Evolutionary conservation across 2,888 invertebrate genomes (phyloP), one percentile per base, ranked within the genome.

Genomic region (Hirtodrosophila alboralis): DNA sequence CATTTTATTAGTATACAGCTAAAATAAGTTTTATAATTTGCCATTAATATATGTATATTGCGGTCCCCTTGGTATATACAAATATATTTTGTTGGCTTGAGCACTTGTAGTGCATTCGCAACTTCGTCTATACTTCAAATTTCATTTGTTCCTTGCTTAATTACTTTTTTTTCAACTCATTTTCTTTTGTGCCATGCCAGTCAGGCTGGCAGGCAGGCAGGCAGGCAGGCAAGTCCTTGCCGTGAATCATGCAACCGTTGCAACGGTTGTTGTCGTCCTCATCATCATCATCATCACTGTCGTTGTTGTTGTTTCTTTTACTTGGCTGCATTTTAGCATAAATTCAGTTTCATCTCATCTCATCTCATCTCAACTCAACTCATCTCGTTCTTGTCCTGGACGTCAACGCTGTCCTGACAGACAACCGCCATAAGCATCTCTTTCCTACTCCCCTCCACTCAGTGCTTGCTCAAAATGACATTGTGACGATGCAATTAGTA

Each of bases 401-500:
- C 69, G 48, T 59, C 68, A 56, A 47, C 54, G 64, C 40, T 53
- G 38, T 48, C 58, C 67, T 69, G 71, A 78, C 71, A 78, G 85
- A 65, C 72, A 66, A 59, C 45, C 47, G 81, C 64, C 84, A 68
- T 59, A 36, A 59, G 60, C 63, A 49, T 47, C 66, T 54, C 26
- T 43, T 30, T 16, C 18, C 27, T 7, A 21, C 13, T 21, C 8
- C 26, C 5, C 12, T 0, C 18, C 21, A 4, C 13, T 12, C 18
- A 18, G 4, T 30, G 14, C 41, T 31, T 21, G 33, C 65, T 58
- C 52, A 79, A 87, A 88, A 89, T 89, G 87, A 89, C 89, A 88
- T 89, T 88, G 89, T 89, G 89, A 88, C 89, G 86, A 89, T 88
- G 88, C 90, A 88, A 88, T 89, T 88, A 88, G 89, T 89, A 89